Conservation (phyloP, 2,113 vertebrate species). For the Canis aureus region DNA sequence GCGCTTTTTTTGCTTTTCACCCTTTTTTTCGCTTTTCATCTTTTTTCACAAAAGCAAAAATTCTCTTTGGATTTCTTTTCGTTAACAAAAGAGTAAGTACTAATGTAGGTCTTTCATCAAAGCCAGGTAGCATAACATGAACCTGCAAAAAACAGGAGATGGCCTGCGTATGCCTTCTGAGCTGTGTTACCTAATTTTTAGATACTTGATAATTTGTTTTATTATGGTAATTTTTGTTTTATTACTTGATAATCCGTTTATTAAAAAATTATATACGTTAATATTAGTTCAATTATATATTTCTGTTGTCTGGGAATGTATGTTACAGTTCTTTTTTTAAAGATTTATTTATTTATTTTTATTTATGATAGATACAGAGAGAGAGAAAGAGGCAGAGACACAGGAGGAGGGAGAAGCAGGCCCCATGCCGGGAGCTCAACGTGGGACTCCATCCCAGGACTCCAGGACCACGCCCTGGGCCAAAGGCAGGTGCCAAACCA, state of each 20-base stretch:
- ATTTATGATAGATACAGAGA: no score
- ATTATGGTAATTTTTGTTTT: neutral
- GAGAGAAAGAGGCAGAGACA: no score
- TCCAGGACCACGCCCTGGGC: no score
- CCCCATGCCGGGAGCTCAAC: no score
- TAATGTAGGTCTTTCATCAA: neutral
- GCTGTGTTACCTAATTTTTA: neutral
- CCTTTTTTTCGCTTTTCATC: neutral
- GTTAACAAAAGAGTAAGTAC: neutral
- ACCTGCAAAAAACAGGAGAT: neutral
- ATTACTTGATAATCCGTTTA: neutral
- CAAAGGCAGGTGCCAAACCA: no score
- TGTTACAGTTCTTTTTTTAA: neutral
- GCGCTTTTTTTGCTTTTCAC: neutral
- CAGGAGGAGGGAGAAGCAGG: no score
- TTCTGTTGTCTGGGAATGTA: neutral
- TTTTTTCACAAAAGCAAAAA: neutral
- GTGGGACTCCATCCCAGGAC: no score
- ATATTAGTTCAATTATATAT: neutral
- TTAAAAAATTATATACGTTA: neutral
- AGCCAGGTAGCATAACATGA: neutral
- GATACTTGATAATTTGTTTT: neutral
- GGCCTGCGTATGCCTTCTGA: neutral
- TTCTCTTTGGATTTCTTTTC: neutral
- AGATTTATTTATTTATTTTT: no score